Base-by-base conservation (phyloP, 1,140 invertebrate genomes). In the Zaprionus tsacasi region DNA sequence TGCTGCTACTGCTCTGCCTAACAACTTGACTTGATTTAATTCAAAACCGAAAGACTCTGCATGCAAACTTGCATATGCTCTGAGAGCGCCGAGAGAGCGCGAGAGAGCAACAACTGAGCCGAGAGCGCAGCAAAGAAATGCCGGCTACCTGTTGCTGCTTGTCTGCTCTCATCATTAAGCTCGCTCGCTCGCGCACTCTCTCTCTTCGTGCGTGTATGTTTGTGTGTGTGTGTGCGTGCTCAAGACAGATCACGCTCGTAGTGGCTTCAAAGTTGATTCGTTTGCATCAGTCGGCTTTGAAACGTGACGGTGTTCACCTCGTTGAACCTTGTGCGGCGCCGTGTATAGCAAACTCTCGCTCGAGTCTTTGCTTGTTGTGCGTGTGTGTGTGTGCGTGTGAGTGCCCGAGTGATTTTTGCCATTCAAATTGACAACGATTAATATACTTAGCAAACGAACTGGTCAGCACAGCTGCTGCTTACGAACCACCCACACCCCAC, bases 11-110 rank as follows among this genome's bases (percentile, higher is more conserved):
- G 57, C 13, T 81, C 68, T 21, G 21, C 21, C 75, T 54, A 82
- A 69, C 72, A 73, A 73, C 71, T 77, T 82, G 86, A 80, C 66
- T 81, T 86, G 74, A 70, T 86, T 81, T 74, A 76, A 85, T 81
- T 85, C 81, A 83, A 73, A 71, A 74, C 58, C 80, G 50, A 68
- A 71, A 80, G 78, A 80, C 78, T 58, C 17, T 61, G 65, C 75
- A 70, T 65, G 80, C 78, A 68, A 80, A 76, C 78, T 71, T 27
- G 78, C 61, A 57, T 56, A 21, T 45, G 45, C 56, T 33, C 38
- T 15, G 25, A 36, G 30, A 27, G 3, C 27, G 40, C 54, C 21
- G 54, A 59, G 56, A 21, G 45, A 8, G 57, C 30, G 64, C 1
- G 35, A 27, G 40, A 55, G 35, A 54, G 60, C 40, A 15, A 3